Evolutionary conservation across 2,797 vertebrate genomes (phyloP).

Genomic region (Taenioides sp.): DNA sequence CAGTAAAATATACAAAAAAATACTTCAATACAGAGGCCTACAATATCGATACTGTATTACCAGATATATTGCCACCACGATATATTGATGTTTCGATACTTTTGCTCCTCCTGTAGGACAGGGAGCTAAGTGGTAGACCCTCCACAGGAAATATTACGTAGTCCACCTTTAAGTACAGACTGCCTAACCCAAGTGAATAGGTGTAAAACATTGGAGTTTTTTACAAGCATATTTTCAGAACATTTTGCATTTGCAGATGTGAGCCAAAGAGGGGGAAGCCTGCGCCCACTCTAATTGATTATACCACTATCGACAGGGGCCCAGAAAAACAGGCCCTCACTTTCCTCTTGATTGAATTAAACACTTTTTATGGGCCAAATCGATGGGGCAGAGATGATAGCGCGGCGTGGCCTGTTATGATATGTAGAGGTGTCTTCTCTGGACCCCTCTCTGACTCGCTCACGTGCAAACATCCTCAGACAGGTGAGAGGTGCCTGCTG

Average conservation of each 20-base stretch:
- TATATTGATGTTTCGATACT: no score
- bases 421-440: constrained; percentile 83
- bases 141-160: no score
- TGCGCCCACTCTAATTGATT: constrained; percentile 89
- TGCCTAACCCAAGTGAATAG: neutral
- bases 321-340: constrained; percentile 94
- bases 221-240: constrained; percentile 39
- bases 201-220: neutral
- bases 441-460: constrained; percentile 35
- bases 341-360: constrained; percentile 98
- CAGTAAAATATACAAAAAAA: no score
- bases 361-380: constrained; percentile 95
- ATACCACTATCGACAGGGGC: constrained; percentile 92
- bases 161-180: neutral
- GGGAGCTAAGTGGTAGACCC: no score
- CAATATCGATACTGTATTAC: no score
- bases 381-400: constrained; percentile 86
- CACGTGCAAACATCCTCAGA: constrained; percentile 32
- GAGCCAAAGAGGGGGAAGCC: constrained; percentile 34
- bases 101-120: no score
- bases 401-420: constrained; percentile 73
- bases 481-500: constrained; percentile 66
- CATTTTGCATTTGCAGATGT: constrained; percentile 16
- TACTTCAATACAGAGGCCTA: no score
- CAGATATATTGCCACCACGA: no score